Conservation (phyloP, 2,113 vertebrate species). For the Chauna torquata region DNA sequence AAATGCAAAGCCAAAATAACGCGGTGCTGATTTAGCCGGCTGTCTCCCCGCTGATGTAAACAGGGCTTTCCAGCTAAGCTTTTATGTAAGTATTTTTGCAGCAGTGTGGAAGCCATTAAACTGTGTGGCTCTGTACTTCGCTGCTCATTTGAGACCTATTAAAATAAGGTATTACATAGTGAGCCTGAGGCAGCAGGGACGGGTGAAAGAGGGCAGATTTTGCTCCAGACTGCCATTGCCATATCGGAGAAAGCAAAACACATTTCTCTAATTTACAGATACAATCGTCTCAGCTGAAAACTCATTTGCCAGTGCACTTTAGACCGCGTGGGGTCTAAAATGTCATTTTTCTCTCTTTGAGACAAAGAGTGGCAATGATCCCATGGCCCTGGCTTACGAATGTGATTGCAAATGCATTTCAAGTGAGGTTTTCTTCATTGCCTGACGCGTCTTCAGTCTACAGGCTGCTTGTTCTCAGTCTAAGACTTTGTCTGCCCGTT, state of each 20-base stretch:
- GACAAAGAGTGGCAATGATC: background rate
- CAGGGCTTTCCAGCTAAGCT: background rate
- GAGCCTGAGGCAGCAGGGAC: background rate
- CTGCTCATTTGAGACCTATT: background rate
- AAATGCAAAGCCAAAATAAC: background rate
- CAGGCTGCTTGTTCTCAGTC: background rate
- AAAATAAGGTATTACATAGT: background rate
- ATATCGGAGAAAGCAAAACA: background rate
- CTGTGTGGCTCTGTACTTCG: background rate
- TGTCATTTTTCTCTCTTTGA: background rate
- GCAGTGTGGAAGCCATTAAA: background rate
- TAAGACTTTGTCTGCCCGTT: background rate
- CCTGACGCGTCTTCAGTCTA: background rate
- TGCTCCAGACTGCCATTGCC: accelerated
- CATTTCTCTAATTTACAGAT: background rate
- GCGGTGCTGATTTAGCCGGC: accelerated
- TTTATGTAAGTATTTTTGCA: background rate
- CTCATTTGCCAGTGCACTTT: background rate
- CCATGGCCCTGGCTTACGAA: background rate
- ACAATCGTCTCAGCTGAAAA: background rate
- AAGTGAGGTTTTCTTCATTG: background rate
- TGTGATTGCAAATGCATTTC: background rate
- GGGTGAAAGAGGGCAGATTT: background rate
- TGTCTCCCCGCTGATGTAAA: background rate
- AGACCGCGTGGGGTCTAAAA: accelerated